Base-by-base conservation (phyloP, 2,113 vertebrate genomes). In the Picathartes gymnocephalus region DNA sequence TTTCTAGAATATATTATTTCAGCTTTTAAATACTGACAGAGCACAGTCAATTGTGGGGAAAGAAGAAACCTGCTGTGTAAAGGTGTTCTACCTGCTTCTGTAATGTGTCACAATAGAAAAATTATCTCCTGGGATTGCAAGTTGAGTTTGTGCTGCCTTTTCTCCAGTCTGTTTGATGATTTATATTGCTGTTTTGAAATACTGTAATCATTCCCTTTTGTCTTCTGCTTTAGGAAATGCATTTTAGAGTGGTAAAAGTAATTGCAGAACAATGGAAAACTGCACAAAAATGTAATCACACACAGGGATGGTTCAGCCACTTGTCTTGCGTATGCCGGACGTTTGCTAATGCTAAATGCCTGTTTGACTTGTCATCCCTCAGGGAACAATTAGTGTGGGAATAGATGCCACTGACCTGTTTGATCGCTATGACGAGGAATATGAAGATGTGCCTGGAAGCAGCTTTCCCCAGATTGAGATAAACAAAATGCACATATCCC, bases 401-500 rank as follows among this genome's bases (percentile, higher is more conserved):
- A 98, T 99, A 70, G 99, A 99, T 86, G 99, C 99, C 96, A 99
- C 99, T 1, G 99, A 99, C 98, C 98, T 99, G 42, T 99, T 99
- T 86, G 99, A 99, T 95, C 98, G 96, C 35, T 99, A 99, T 9
- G 99, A 99, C 1, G 99, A 99, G 65, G 99, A 99, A 16, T 99
- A 98, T 10, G 99, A 99, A 92, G 99, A 99, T 22, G 85, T 98
- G 71, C 97, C 95, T 3, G 98, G 97, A 87, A 98, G 98, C 31
- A 97, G 98, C 86, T 97, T 99, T 45, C 99, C 99, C 8, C 99
- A 99, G 93, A 98, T 99, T 37, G 99, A 99, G 97, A 99, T 99
- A 88, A 99, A 99, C 98, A 99, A 98, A 94, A 99, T 99, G 99
- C 99, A 99, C 98, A 99, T 99, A 95, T 99, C 99, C 40, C 99